phyloP scores from a whole-genome alignment of 2,797 vertebrate species.

The Orestias chungarensis region DNA sequence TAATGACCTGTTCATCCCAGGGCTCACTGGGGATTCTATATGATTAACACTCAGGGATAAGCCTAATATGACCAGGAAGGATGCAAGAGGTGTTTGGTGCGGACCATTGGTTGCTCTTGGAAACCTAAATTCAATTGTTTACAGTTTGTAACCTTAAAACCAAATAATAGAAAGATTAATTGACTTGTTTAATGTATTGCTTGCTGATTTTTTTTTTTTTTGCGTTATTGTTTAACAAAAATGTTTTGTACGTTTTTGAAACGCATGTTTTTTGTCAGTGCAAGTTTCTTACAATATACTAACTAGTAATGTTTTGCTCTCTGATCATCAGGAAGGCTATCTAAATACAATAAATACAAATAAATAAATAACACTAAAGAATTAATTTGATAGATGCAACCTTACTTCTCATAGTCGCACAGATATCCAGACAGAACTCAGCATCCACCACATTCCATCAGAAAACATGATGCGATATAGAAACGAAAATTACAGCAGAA shows the following conservation, averaged over 20 bases:
- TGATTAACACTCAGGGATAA: neutral
- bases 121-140: neutral
- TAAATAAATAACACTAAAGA: neutral
- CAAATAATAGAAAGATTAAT: neutral
- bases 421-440: constrained; percentile 5
- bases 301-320: neutral
- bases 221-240: neutral
- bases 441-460: neutral
- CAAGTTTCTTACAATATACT: neutral
- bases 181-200: neutral
- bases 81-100: neutral
- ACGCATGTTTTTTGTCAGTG: neutral
- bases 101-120: neutral
- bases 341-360: neutral
- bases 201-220: neutral
- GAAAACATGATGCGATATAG: constrained; percentile 16
- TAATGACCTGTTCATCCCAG: neutral
- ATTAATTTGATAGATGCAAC: neutral
- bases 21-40: neutral
- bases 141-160: neutral
- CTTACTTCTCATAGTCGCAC: neutral
- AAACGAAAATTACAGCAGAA: constrained; percentile 5
- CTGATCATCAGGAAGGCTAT: neutral
- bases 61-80: neutral
- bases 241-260: neutral